Percentiles rank a stretch among this genome's conserved stretches.
Conservation (phyloP, 2,888 invertebrate species). For the Campoplex capitator region DNA sequence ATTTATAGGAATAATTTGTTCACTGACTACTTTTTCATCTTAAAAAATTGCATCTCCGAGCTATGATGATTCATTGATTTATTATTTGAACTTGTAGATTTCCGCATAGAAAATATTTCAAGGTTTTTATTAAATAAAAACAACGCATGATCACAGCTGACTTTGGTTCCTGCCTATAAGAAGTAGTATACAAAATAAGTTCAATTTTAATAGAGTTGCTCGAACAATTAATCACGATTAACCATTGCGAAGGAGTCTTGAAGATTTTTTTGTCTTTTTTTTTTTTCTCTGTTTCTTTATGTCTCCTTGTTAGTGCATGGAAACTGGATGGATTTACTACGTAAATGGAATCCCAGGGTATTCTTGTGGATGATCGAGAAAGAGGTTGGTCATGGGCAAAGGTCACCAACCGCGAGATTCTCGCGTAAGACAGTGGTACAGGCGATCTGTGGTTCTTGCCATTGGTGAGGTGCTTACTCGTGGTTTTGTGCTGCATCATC, state of each 20-base stretch:
- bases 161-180: background rate
- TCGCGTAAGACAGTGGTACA: constrained; percentile 50
- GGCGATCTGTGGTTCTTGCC: constrained; percentile 22
- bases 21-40: too few species aligned
- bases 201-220: background rate
- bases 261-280: background rate
- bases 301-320: background rate
- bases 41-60: too few species aligned
- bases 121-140: background rate
- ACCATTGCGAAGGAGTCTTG: background rate
- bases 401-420: constrained; percentile 73
- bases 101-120: background rate
- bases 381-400: constrained; percentile 73
- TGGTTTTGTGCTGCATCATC: constrained; percentile 35
- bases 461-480: constrained; percentile 34
- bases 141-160: background rate
- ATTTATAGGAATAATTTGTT: background rate
- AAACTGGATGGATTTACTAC: background rate
- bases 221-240: background rate
- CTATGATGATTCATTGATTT: too few species aligned
- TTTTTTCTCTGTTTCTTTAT: background rate
- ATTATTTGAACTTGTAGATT: background rate
- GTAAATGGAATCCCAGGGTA: background rate
- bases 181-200: background rate
- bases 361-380: constrained; percentile 68